Evolutionary conservation across 2,113 vertebrate genomes (phyloP), one percentile per base, ranked within the genome.

Genomic region (Burhinus oedicnemus): DNA sequence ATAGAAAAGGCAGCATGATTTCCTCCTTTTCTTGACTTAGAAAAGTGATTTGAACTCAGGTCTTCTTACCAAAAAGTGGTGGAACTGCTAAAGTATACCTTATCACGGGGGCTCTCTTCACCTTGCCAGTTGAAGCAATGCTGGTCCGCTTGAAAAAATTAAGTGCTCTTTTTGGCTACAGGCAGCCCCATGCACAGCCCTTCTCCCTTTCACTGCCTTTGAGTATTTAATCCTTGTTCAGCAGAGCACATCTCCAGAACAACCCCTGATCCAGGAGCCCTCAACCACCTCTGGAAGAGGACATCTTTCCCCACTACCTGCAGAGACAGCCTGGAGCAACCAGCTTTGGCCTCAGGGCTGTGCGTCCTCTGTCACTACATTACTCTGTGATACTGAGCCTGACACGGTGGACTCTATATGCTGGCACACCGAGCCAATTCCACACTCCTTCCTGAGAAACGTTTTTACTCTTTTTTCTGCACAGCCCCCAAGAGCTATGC

Each of bases 321-420:
- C 22, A 51, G 23, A 45, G 32, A 68, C 27, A 74, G 4, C 17
- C 27, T 54, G 60, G 23, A 80, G 32, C 2, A 69, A 38, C 9
- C 0, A 0, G 2, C 8, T 78, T 58, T 71, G 60, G 14, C 65
- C 47, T 38, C 9, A 38, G 42, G 57, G 36, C 19, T 1, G 0
- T 3, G 40, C 44, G 17, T 66, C 11, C 44, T 65, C 71, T 27
- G 1, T 51, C 1, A 1, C 3, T 65, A 11, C 27, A 58, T 62
- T 0, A 0, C 17, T n/a, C 34, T 36, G 14, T 0, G 1, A 9
- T 29, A 51, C 52, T 40, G 21, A 76, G 58, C 38, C 10, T 51
- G n/a, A 11, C 21, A 26, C 2, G 2, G 4, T 14, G 27, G 13
- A 38, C 3, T 17, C 15, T 66, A 7, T 18, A 25, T 44, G 36